phyloP scores from a whole-genome alignment of 2,113 vertebrate genomes.

The Ibidorhyncha struthersii region DNA sequence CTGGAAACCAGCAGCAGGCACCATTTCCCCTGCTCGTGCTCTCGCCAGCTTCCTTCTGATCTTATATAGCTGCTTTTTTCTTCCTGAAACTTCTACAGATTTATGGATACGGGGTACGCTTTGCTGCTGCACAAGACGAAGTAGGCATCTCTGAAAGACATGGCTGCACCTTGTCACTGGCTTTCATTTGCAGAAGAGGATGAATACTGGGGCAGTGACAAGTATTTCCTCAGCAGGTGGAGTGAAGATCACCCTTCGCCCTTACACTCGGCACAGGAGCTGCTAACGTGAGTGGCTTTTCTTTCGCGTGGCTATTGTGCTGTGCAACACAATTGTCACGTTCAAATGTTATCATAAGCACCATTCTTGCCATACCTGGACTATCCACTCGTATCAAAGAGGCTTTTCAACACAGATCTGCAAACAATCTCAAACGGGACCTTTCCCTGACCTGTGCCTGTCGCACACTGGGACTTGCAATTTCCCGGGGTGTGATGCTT shows the following conservation, averaged over 20 bases:
- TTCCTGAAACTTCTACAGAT: not conserved
- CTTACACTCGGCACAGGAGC: not conserved
- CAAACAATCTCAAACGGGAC: not conserved
- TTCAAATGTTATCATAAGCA: not conserved
- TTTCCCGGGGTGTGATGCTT: not conserved
- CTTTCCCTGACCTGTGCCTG: not conserved
- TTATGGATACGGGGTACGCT: not conserved
- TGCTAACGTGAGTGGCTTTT: not conserved
- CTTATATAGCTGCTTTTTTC: not conserved
- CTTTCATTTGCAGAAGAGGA: not conserved
- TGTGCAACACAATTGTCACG: not conserved
- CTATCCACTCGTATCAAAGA: not conserved
- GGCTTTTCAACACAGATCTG: not conserved
- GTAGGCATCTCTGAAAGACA: not conserved
- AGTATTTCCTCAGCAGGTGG: not conserved
- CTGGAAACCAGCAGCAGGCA: not conserved
- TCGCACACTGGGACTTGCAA: not conserved
- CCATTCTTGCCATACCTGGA: not conserved
- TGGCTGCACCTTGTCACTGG: not conserved
- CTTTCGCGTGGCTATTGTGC: not conserved
- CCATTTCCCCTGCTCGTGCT: accelerated
- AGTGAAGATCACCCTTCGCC: not conserved
- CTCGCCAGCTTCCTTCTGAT: not conserved
- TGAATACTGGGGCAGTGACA: not conserved
- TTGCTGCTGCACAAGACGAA: not conserved